These are phyloP conservation scores for Triops longicaudatus DNA, from an alignment of 1,140 invertebrate species.

Conservation along the genomic window DNA sequence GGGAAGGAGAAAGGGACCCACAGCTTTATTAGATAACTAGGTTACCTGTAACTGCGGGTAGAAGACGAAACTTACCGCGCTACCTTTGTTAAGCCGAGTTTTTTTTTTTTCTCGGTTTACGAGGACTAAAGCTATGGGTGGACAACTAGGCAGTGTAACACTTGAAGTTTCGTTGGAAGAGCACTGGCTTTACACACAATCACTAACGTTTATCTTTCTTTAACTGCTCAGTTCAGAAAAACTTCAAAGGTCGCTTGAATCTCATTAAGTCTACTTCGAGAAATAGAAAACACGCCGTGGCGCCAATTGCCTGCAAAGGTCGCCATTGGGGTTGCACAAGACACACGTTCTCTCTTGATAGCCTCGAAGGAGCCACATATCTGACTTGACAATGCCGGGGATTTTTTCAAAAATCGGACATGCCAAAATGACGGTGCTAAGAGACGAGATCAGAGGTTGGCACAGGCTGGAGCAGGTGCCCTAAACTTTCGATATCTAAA, in stretches of 20 bases:
- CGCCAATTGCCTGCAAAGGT: not conserved
- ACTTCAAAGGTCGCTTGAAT: too few species aligned
- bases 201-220: too few species aligned
- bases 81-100: not conserved
- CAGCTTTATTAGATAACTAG: slow-evolving; percentile 12
- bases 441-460: slow-evolving; percentile 4
- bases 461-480: not conserved
- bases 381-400: not conserved
- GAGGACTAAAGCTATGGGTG: not conserved
- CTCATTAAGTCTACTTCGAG: not conserved
- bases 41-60: slow-evolving; percentile 14
- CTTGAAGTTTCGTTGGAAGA: too few species aligned
- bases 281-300: not conserved
- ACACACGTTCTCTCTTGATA: not conserved
- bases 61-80: slow-evolving; percentile 2
- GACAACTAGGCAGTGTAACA: not conserved
- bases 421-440: not conserved
- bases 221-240: too few species aligned
- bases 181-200: too few species aligned
- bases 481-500: slow-evolving; percentile 8
- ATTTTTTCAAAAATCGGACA: not conserved
- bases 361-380: too few species aligned
- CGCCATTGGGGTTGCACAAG: not conserved
- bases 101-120: not conserved
- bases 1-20: not conserved